These are phyloP conservation scores for Mungos mungo DNA, from an alignment of 2,113 vertebrate species.

Conservation along the genomic window DNA sequence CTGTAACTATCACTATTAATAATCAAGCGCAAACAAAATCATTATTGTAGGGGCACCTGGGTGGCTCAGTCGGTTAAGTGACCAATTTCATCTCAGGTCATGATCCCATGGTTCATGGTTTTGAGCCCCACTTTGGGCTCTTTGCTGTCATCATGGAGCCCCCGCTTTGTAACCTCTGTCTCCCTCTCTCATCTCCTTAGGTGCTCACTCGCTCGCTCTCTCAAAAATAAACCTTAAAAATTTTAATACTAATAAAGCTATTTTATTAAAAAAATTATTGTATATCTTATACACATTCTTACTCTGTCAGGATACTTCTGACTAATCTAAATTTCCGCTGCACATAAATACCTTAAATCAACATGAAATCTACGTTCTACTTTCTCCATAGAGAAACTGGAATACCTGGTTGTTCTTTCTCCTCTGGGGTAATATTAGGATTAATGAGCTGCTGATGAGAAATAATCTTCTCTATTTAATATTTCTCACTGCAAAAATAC, in stretches of 20 bases:
- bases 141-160: no score
- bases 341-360: neutral
- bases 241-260: no score
- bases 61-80: no score
- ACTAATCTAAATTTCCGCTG: neutral
- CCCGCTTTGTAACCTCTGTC: no score
- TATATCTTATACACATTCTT: neutral
- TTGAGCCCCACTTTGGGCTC: no score
- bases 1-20: neutral
- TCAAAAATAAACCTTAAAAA: no score
- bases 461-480: neutral
- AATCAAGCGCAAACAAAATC: conserved; percentile 11
- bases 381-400: neutral
- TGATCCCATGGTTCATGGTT: no score
- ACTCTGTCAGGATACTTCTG: neutral
- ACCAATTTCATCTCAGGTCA: no score
- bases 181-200: no score
- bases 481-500: neutral
- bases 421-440: neutral
- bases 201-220: no score
- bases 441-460: neutral
- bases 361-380: neutral
- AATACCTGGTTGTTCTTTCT: neutral
- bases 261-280: neutral
- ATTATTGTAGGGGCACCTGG: neutral